Conservation (phyloP, 2,888 invertebrate species). For the Blera fallax region DNA sequence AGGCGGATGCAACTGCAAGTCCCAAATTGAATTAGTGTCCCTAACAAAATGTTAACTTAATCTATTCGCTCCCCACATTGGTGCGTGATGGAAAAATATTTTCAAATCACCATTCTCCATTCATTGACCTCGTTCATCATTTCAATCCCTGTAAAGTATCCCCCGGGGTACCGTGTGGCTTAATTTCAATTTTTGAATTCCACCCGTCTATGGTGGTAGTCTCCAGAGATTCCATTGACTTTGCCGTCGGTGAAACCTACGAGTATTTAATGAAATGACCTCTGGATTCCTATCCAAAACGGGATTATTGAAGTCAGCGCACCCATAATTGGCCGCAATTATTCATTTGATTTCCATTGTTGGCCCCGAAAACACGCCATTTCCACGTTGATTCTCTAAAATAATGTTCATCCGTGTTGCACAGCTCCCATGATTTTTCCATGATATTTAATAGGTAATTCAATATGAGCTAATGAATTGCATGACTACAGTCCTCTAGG, state of each 20-base stretch:
- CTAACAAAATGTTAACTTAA: conserved; percentile 12
- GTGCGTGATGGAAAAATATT: background rate
- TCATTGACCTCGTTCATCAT: background rate
- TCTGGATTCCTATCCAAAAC: background rate
- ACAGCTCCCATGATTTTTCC: background rate
- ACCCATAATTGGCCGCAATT: conserved; percentile 54
- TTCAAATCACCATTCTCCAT: background rate
- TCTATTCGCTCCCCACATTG: background rate
- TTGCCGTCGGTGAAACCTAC: background rate
- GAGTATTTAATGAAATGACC: conserved; percentile 17
- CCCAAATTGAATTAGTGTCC: conserved; percentile 43
- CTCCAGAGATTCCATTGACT: background rate
- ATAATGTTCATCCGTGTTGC: background rate
- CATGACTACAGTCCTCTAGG: conserved; percentile 44
- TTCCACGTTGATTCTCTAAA: background rate
- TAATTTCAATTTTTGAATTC: conserved; percentile 2
- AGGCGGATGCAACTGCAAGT: background rate
- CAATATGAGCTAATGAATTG: conserved; percentile 51
- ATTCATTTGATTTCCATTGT: conserved; percentile 49
- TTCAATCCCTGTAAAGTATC: background rate
- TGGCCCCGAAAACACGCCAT: background rate
- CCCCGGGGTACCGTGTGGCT: background rate
- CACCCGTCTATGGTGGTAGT: background rate
- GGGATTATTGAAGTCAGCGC: conserved; percentile 14
- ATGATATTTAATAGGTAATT: conserved; percentile 41